Percentiles rank a stretch among this genome's conserved stretches.
Conservation (phyloP, 1,140 invertebrate species). For the Cecropterus lyciades region DNA sequence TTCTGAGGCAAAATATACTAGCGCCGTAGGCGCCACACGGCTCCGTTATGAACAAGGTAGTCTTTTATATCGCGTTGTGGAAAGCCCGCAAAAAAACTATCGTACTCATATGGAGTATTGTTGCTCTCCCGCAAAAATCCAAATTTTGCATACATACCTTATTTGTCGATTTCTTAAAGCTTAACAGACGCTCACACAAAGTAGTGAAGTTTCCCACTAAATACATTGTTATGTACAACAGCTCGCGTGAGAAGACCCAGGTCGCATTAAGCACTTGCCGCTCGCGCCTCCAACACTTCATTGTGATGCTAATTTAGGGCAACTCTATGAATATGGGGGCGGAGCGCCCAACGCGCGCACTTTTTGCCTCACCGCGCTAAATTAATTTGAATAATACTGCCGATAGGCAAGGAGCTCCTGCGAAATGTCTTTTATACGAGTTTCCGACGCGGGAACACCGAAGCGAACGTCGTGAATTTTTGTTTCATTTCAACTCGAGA, state of each 20-base stretch:
- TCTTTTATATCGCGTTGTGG: slow-evolving; percentile 26
- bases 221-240: slow-evolving; percentile 65
- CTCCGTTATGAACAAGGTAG: slow-evolving; percentile 35
- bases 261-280: slow-evolving; percentile 73
- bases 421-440: slow-evolving; percentile 79
- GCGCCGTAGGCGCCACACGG: slow-evolving; percentile 28
- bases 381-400: slow-evolving; percentile 82
- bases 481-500: slow-evolving; percentile 58
- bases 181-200: slow-evolving; percentile 61
- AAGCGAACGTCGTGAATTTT: slow-evolving; percentile 42
- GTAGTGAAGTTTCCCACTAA: slow-evolving; percentile 70
- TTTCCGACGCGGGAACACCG: slow-evolving; percentile 65
- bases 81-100: slow-evolving; percentile 20
- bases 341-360: slow-evolving; percentile 62
- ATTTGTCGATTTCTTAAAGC: slow-evolving; percentile 42
- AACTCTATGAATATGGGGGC: slow-evolving; percentile 78
- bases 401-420: slow-evolving; percentile 69
- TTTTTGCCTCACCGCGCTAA: slow-evolving; percentile 78
- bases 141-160: slow-evolving; percentile 26
- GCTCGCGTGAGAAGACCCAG: slow-evolving; percentile 71
- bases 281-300: slow-evolving; percentile 75
- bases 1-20: slow-evolving; percentile 28
- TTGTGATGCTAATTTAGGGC: slow-evolving; percentile 82
- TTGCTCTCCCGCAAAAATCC: slow-evolving; percentile 8
- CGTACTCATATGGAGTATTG: slow-evolving; percentile 13